phyloP scores from a whole-genome alignment of 1,140 invertebrate species.

The Drosophila busckii region DNA sequence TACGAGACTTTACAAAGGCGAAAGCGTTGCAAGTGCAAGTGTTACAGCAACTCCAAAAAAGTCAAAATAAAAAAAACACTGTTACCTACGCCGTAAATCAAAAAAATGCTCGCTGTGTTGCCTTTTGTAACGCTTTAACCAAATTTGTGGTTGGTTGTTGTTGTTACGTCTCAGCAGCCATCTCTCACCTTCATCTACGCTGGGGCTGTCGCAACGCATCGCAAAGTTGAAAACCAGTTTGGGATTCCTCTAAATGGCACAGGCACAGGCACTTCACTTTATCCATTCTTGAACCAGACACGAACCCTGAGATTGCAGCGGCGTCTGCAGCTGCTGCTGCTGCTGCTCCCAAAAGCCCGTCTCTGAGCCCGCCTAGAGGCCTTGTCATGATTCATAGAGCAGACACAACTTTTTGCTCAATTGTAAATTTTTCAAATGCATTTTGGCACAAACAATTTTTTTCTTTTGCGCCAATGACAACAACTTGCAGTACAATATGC shows the following conservation, averaged over 20 bases:
- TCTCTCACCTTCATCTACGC: constrained; percentile 53
- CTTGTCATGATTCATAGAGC: constrained; percentile 8
- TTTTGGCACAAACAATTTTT: constrained; percentile 30
- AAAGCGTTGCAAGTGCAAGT: constrained; percentile 66
- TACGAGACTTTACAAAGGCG: constrained; percentile 11
- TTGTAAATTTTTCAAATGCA: too few species aligned
- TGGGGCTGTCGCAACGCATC: constrained; percentile 42
- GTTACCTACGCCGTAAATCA: constrained; percentile 47
- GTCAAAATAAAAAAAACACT: too few species aligned
- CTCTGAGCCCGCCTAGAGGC: constrained; percentile 3
- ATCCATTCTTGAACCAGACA: constrained; percentile 28
- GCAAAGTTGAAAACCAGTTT: constrained; percentile 42
- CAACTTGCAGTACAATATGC: constrained; percentile 6
- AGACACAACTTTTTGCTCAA: constrained; percentile 10
- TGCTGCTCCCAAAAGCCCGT: constrained; percentile 22
- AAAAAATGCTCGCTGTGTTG: constrained; percentile 39
- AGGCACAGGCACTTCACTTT: constrained; percentile 26
- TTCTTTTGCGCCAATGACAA: background rate
- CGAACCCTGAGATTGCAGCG: background rate
- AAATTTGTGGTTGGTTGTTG: constrained; percentile 19
- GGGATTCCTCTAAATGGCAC: constrained; percentile 37
- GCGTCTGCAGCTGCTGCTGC: background rate
- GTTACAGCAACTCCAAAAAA: constrained; percentile 38
- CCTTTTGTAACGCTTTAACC: constrained; percentile 63
- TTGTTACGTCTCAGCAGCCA: constrained; percentile 15